Conservation (phyloP, 2,113 vertebrate genomes). For the Pionites leucogaster region DNA sequence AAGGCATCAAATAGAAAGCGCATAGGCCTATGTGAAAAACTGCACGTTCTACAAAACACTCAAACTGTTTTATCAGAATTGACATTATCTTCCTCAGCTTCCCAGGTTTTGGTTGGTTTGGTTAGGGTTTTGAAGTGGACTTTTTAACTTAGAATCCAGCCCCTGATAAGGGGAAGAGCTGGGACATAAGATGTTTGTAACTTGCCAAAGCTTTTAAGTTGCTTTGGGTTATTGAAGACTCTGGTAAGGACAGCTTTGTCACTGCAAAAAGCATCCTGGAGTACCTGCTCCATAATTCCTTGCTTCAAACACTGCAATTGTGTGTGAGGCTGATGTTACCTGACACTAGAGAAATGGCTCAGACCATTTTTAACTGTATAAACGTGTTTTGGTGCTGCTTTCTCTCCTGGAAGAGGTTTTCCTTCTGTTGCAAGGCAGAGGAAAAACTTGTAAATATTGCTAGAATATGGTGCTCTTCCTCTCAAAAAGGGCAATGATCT, state of each 20-base stretch:
- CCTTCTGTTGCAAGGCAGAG: neutral
- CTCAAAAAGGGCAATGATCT: neutral
- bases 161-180: neutral
- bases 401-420: neutral
- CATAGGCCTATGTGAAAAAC: neutral
- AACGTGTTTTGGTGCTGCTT: neutral
- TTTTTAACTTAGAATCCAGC: neutral
- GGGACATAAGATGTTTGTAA: neutral
- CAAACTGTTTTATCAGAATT: neutral
- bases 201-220: neutral
- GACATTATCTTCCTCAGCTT: neutral
- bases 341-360: neutral
- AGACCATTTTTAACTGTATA: neutral
- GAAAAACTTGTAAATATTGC: neutral
- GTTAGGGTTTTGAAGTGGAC: fast-evolving
- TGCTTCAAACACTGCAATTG: too few species aligned
- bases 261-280: neutral
- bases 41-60: neutral
- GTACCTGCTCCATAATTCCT: fast-evolving
- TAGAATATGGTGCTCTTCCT: neutral
- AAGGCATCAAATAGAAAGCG: neutral
- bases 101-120: neutral
- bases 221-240: neutral
- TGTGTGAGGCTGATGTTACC: neutral
- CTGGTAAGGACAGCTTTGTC: neutral